A percentile compares a stretch with the other conserved stretches of the same genome.
These are phyloP conservation scores for Polypedilum pembai DNA, from an alignment of 1,140 invertebrate species.

Conservation along the genomic window DNA sequence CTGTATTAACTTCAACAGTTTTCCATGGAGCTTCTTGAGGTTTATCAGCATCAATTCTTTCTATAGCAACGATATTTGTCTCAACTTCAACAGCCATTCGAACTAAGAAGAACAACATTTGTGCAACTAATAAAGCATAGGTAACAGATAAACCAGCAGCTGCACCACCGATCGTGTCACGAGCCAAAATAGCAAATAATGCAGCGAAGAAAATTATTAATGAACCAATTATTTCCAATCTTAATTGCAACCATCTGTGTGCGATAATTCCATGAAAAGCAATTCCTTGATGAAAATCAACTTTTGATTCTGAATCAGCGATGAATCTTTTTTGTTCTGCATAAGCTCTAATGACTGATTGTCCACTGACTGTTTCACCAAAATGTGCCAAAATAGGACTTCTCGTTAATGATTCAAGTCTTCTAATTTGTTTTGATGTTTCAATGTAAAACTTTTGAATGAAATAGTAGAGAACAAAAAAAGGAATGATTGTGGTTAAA, in stretches of 20 bases:
- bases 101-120: background rate
- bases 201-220: slow-evolving; percentile 48
- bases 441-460: slow-evolving; percentile 64
- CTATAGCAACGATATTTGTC: slow-evolving; percentile 27
- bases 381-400: slow-evolving; percentile 65
- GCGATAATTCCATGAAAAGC: slow-evolving; percentile 29
- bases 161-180: slow-evolving; percentile 34
- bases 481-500: slow-evolving; percentile 55
- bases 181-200: slow-evolving; percentile 48
- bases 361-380: slow-evolving; percentile 49
- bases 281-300: slow-evolving; percentile 30
- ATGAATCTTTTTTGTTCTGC: slow-evolving; percentile 27
- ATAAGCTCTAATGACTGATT: background rate
- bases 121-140: slow-evolving; percentile 20
- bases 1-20: background rate
- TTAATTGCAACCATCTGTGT: slow-evolving; percentile 48
- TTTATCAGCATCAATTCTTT: slow-evolving; percentile 28
- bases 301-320: slow-evolving; percentile 24
- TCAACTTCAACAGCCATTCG: slow-evolving; percentile 22
- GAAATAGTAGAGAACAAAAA: slow-evolving; percentile 56
- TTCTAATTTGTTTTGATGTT: slow-evolving; percentile 62
- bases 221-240: slow-evolving; percentile 51
- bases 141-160: slow-evolving; percentile 29
- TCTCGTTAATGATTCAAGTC: slow-evolving; percentile 55
- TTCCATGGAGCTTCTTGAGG: slow-evolving; percentile 21